Evolutionary conservation across 2,113 vertebrate species (phyloP).

Genomic region (Proterorhinus semilunaris): DNA sequence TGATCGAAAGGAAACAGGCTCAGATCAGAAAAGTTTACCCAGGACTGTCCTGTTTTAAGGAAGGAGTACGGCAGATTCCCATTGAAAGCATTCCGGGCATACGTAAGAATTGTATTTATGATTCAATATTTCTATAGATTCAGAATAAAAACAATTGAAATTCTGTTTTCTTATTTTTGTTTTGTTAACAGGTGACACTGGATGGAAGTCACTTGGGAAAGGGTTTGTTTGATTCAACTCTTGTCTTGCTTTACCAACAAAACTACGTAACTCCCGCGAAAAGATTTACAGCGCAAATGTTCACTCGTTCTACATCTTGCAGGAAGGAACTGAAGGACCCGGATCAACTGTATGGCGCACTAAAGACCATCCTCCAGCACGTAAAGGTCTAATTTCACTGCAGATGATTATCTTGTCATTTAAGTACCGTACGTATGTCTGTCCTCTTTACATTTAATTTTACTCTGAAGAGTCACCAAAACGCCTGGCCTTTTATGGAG

Average conservation of each 20-base stretch:
- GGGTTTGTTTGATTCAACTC: constrained; percentile 67
- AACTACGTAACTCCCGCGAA: background rate
- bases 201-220: constrained; percentile 94
- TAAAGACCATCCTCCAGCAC: constrained; percentile 95
- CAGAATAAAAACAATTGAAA: no score
- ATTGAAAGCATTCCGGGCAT: constrained; percentile 99
- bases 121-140: background rate
- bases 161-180: constrained; percentile 6
- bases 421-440: background rate
- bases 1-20: constrained; percentile 97
- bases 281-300: background rate
- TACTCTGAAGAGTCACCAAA: constrained; percentile 88
- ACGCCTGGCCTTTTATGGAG: constrained; percentile 99
- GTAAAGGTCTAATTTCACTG: constrained; percentile 80
- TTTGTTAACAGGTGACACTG: constrained; percentile 88
- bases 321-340: constrained; percentile 97
- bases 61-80: constrained; percentile 97
- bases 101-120: constrained; percentile 75
- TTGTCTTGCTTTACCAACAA: background rate
- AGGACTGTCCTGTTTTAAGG: constrained; percentile 98
- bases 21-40: constrained; percentile 98
- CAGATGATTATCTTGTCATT: background rate
- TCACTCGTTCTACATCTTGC: background rate
- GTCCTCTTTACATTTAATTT: background rate
- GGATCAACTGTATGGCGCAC: constrained; percentile 91